phyloP scores from a whole-genome alignment of 1,140 invertebrate species.

The Metaphire vulgaris region DNA sequence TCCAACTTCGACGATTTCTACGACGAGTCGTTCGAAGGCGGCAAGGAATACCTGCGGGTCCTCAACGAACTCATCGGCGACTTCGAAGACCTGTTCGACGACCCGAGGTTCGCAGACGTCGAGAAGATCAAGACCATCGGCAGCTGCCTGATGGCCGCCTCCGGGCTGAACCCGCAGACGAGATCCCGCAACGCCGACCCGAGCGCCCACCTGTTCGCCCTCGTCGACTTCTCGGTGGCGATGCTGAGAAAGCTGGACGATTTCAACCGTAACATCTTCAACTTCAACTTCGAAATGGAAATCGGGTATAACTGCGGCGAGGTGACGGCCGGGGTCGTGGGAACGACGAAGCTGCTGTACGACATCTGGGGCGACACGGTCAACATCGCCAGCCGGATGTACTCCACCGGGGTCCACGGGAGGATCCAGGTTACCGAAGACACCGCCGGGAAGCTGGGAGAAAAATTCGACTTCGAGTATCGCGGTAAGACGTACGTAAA shows the following conservation, averaged over 20 bases:
- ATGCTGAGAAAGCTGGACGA: slow-evolving; percentile 73
- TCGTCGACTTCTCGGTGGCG: slow-evolving; percentile 80
- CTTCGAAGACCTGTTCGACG: slow-evolving; percentile 83
- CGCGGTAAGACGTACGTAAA: slow-evolving; percentile 49
- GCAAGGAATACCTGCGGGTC: slow-evolving; percentile 84
- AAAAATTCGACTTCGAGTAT: slow-evolving; percentile 53
- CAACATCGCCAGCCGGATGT: slow-evolving; percentile 91
- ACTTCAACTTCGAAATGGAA: slow-evolving; percentile 77
- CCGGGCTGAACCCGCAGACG: slow-evolving; percentile 76
- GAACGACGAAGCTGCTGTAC: slow-evolving; percentile 89
- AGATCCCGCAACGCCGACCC: slow-evolving; percentile 56
- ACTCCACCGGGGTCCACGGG: slow-evolving; percentile 60
- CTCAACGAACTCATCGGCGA: slow-evolving; percentile 89
- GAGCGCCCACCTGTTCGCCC: slow-evolving; percentile 71
- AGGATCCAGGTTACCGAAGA: slow-evolving; percentile 36
- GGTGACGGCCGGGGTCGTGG: slow-evolving; percentile 90
- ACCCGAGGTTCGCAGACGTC: slow-evolving; percentile 73
- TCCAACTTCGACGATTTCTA: slow-evolving; percentile 94
- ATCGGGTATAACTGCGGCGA: slow-evolving; percentile 68
- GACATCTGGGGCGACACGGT: slow-evolving; percentile 99
- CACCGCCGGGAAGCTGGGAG: slow-evolving; percentile 55
- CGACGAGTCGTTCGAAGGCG: slow-evolving; percentile 80
- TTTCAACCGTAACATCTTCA: slow-evolving; percentile 81
- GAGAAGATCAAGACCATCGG: slow-evolving; percentile 99
- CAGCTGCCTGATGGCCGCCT: slow-evolving; percentile 94